phyloP scores from a whole-genome alignment of 1,140 invertebrate species.

The Cephus cinctus region DNA sequence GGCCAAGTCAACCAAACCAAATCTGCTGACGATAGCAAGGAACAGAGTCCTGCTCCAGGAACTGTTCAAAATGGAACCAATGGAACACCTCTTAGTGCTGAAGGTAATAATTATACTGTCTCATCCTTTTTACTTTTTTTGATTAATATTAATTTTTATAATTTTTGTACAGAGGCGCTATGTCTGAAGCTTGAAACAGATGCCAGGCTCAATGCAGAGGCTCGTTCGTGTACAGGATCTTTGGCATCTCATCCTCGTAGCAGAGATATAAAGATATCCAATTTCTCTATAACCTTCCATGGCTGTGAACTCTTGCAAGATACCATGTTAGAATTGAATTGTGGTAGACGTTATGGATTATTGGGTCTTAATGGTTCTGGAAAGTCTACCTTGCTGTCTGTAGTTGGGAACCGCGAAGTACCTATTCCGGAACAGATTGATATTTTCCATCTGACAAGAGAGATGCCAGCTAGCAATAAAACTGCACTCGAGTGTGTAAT shows the following conservation, averaged over 20 bases:
- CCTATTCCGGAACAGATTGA: slow-evolving; percentile 97
- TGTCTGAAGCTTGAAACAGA: slow-evolving; percentile 88
- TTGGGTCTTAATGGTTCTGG: slow-evolving; percentile 96
- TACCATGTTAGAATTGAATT: slow-evolving; percentile 95
- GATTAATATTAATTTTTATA: slow-evolving; percentile 14
- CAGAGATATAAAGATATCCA: slow-evolving; percentile 95
- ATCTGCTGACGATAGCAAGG: slow-evolving; percentile 55
- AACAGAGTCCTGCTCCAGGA: slow-evolving; percentile 53
- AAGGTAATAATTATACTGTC: slow-evolving; percentile 44
- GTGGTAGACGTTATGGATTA: slow-evolving; percentile 93
- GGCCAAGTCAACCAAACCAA: slow-evolving; percentile 43
- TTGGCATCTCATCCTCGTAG: slow-evolving; percentile 92
- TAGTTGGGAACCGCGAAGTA: slow-evolving; percentile 90
- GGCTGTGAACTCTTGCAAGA: slow-evolving; percentile 94
- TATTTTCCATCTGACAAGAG: slow-evolving; percentile 95
- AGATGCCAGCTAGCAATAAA: slow-evolving; percentile 95
- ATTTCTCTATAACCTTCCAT: slow-evolving; percentile 97
- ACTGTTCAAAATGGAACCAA: slow-evolving; percentile 48
- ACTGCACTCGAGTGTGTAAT: slow-evolving; percentile 93
- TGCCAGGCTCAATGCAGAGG: slow-evolving; percentile 87
- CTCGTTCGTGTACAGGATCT: slow-evolving; percentile 91
- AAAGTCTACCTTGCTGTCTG: slow-evolving; percentile 87
- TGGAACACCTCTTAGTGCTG: slow-evolving; percentile 48
- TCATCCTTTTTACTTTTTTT: slow-evolving; percentile 12
- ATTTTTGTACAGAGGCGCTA: slow-evolving; percentile 69